Evolutionary conservation across 2,113 vertebrate genomes (phyloP).

Genomic region (Pteropus alecto): DNA sequence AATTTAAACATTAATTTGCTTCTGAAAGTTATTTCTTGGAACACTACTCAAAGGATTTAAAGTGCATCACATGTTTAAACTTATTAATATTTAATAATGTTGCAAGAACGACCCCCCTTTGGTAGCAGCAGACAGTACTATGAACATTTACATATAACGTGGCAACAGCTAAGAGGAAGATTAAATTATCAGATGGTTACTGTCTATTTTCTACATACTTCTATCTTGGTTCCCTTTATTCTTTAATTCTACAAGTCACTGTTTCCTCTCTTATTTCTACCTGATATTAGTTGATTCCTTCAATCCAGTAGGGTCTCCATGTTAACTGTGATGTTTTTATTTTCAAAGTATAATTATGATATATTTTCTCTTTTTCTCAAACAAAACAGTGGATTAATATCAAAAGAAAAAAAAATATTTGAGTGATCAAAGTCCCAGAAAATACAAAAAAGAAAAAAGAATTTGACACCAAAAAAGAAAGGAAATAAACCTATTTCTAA

Average conservation of each 20-base stretch:
- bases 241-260: neutral
- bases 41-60: neutral
- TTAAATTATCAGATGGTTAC: neutral
- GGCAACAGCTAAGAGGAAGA: neutral
- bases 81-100: slow-evolving; percentile 32
- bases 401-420: neutral
- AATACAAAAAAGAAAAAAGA: neutral
- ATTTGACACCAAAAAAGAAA: neutral
- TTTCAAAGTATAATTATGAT: neutral
- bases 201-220: neutral
- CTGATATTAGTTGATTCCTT: neutral
- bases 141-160: neutral
- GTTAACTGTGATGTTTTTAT: neutral
- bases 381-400: neutral
- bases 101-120: neutral
- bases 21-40: neutral
- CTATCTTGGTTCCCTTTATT: neutral
- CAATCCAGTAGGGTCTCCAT: neutral
- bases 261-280: neutral
- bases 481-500: neutral
- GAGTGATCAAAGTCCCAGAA: neutral
- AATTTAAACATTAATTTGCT: slow-evolving; percentile 4
- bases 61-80: neutral
- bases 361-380: neutral
- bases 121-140: neutral